phyloP scores from a whole-genome alignment of 2,113 vertebrate genomes.

The Phrynocephalus versicolor region DNA sequence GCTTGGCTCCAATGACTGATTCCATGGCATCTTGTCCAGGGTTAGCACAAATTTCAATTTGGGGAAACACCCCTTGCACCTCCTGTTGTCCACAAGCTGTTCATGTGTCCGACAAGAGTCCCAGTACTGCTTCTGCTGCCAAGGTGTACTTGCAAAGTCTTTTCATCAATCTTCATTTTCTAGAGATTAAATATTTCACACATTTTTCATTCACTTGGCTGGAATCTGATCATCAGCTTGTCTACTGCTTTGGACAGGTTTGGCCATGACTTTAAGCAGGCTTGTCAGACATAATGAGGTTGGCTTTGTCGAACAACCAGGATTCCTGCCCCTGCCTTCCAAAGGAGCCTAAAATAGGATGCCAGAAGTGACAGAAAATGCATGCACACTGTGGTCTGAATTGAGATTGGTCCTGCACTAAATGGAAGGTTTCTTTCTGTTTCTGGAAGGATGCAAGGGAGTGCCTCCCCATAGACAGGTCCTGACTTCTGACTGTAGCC shows the following conservation, averaged over 20 bases:
- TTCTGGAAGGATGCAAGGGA: background rate
- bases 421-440: background rate
- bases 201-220: background rate
- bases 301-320: background rate
- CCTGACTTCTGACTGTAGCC: too few relatives aligned
- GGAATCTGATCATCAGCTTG: background rate
- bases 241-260: background rate
- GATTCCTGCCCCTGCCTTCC: too few relatives aligned
- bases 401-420: background rate
- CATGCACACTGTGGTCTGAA: background rate
- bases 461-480: background rate
- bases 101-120: background rate
- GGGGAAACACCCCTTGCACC: background rate
- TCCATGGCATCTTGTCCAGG: background rate
- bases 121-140: background rate
- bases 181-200: constrained; percentile 5
- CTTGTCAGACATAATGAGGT: background rate
- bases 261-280: constrained; percentile 3
- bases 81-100: background rate
- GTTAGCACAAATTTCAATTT: background rate
- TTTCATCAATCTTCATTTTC: background rate
- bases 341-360: background rate
- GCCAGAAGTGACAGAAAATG: background rate
- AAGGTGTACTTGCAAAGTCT: background rate
- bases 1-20: background rate